These are phyloP conservation scores for Pocillopora meandrina DNA, from an alignment of 92 coral and sea anemone species.

Conservation along the genomic window DNA sequence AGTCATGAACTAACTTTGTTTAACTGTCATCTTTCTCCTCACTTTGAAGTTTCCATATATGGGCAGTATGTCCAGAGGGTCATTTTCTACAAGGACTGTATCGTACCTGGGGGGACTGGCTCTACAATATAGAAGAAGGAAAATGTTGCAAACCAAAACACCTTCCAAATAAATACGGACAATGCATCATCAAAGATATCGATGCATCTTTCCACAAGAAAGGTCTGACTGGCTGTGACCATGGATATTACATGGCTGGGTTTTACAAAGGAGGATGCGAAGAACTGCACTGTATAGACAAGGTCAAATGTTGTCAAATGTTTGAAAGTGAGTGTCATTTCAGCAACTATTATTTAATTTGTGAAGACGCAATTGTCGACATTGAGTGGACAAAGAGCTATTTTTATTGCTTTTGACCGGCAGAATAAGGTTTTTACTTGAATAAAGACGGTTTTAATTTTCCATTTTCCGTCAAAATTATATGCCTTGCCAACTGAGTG, in stretches of 20 bases:
- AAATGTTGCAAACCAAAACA: conserved; percentile 51
- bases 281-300: conserved; percentile 55
- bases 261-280: conserved; percentile 55
- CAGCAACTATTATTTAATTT: neutral
- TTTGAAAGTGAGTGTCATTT: neutral
- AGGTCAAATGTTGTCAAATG: conserved; percentile 60
- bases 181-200: conserved; percentile 35
- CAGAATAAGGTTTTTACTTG: too few relatives aligned
- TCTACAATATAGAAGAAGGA: conserved; percentile 36
- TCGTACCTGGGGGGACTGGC: conserved; percentile 25
- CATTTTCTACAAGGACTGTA: conserved; percentile 45
- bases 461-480: too few relatives aligned
- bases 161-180: conserved; percentile 28
- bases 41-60: neutral
- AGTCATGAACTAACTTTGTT: too few relatives aligned
- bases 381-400: too few relatives aligned
- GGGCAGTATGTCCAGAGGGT: conserved; percentile 49
- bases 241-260: conserved; percentile 63
- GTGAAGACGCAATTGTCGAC: too few relatives aligned
- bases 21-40: neutral
- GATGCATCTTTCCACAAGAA: conserved; percentile 18
- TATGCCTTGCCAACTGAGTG: too few relatives aligned
- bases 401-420: too few relatives aligned
- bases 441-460: too few relatives aligned
- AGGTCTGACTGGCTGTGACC: conserved; percentile 39